Evolutionary conservation across 2,113 vertebrate genomes (phyloP), one percentile per base, ranked within the genome.

Genomic region (Aspidoscelis tigris): DNA sequence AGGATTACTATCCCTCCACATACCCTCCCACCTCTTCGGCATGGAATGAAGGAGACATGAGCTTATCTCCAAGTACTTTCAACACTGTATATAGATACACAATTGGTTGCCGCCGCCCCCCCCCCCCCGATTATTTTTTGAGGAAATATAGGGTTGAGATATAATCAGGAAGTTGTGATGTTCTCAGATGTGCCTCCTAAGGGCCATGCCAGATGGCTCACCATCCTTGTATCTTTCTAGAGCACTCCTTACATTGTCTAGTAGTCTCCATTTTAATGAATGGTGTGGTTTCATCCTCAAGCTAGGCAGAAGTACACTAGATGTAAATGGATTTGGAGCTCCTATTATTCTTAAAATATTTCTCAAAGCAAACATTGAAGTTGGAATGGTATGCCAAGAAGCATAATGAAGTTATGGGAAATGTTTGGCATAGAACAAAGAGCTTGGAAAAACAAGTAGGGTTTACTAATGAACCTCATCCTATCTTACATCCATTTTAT

Each of bases 281-380:
- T 78, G 75, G 66, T 18, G 21, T 70, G 47, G 22, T 70, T 84
- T 71, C 50, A 61, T 71, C 82, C 61, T 41, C 21, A 71, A n/a
- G 16, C 39, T 26, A 55, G 33, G 47, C 12, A 22, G 82, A 78
- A 77, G 55, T 39, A 53, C 21, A 11, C 41, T 78, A 65, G 75
- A 65, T 61, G 1, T 65, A n/a, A 65, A 79, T 47, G 22, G 61
- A 44, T 58, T 47, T 50, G 81, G 26, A 74, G 43, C 33, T 58
- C 12, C 7, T 9, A 41, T 76, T 43, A 47, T 33, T 55, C 61
- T 83, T 50, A 65, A 69, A 77, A 77, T 76, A 33, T 14, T 84
- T 84, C 65, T 47, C 65, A 77, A 77, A 77, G 50, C 73, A 83
- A 84, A 84, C 26, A 69, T 44, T 70, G 5, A 44, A 39, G 26